These are phyloP conservation scores for Rallus crepitans DNA, from an alignment of 2,797 vertebrate genomes.

Conservation along the genomic window DNA sequence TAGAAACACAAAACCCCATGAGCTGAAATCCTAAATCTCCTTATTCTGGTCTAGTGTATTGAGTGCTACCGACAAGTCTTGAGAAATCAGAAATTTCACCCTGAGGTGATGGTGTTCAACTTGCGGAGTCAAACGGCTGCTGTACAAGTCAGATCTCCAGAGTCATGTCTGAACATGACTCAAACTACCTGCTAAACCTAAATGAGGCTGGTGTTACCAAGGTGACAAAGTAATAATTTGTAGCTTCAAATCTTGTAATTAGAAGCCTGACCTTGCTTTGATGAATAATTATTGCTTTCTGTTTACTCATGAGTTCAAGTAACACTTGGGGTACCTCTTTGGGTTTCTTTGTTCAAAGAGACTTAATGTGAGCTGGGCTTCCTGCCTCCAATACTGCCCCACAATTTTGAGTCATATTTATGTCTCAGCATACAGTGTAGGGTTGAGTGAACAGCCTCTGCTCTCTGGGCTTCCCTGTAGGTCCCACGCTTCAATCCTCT, in stretches of 20 bases:
- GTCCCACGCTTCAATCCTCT: background rate
- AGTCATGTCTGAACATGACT: background rate
- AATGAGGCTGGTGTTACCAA: background rate
- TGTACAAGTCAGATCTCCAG: background rate
- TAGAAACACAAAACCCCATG: background rate
- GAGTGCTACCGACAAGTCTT: background rate
- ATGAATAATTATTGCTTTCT: background rate
- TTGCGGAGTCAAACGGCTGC: background rate
- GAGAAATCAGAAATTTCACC: background rate
- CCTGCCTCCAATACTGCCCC: background rate
- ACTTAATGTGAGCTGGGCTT: accelerated
- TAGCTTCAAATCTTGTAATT: background rate
- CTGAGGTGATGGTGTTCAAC: background rate
- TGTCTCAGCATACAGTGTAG: background rate
- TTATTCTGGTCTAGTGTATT: background rate
- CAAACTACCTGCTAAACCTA: background rate
- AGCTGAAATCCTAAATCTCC: background rate
- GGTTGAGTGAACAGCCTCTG: background rate
- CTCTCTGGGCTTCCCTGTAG: background rate
- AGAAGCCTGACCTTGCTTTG: background rate
- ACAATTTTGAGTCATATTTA: background rate
- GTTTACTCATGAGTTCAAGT: background rate
- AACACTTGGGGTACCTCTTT: background rate
- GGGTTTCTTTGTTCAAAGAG: background rate
- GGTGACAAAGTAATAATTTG: background rate